Conservation (phyloP, 2,113 vertebrate species). For the Thunnus maccoyii region DNA sequence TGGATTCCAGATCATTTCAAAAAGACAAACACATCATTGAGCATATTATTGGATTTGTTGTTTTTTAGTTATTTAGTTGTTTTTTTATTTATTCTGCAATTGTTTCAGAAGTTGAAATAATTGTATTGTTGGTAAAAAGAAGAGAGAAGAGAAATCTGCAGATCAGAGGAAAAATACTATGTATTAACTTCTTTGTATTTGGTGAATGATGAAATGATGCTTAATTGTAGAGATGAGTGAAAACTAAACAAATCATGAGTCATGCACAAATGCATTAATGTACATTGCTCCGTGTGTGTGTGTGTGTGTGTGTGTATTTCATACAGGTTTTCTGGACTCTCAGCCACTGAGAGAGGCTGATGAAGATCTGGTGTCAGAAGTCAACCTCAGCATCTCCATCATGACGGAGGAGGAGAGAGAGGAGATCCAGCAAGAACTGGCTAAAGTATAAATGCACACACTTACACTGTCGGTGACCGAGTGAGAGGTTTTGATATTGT, state of each 20-base stretch:
- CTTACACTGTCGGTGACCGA: background rate
- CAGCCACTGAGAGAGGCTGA: conserved; percentile 89
- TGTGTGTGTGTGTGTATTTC: conserved; percentile 29
- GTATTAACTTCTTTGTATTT: background rate
- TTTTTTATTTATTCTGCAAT: no score
- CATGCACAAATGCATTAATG: background rate
- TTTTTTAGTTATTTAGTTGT: no score
- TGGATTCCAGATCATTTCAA: background rate
- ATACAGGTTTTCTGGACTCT: conserved; percentile 90
- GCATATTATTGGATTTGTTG: background rate
- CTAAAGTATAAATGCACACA: conserved; percentile 85
- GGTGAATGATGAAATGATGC: background rate
- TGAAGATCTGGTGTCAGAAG: conserved; percentile 88
- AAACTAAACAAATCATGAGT: no score
- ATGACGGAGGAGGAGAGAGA: conserved; percentile 95
- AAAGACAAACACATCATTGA: background rate
- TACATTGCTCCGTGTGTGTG: background rate
- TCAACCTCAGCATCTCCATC: conserved; percentile 85
- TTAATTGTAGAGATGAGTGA: no score
- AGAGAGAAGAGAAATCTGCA: background rate
- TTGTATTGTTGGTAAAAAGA: background rate
- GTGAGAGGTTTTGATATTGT: background rate
- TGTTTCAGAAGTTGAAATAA: no score
- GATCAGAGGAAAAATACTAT: background rate
- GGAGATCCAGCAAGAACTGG: conserved; percentile 90